These are phyloP conservation scores for Bursaphelenchus okinawaensis DNA, from an alignment of 2,888 invertebrate genomes.

Conservation along the genomic window DNA sequence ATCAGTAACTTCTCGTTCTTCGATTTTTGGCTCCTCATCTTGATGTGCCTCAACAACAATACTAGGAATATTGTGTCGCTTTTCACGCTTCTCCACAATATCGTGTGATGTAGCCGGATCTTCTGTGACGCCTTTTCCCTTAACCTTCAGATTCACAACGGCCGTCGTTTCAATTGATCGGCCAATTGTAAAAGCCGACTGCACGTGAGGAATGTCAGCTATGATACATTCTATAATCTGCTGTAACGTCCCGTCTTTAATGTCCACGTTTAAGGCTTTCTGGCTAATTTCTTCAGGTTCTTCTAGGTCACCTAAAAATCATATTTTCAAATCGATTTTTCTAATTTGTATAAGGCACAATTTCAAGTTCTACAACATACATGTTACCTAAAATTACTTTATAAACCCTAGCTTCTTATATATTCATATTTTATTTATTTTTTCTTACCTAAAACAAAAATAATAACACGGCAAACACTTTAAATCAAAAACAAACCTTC, in stretches of 20 bases:
- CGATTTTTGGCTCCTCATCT: not conserved
- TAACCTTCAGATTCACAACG: not conserved
- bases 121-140: not conserved
- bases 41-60: not conserved
- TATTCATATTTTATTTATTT: no score
- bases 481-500: not conserved
- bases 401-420: no score
- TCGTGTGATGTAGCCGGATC: not conserved
- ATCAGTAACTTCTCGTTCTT: not conserved
- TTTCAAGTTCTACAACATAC: no score
- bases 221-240: not conserved
- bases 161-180: not conserved
- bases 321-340: not conserved
- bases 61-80: not conserved
- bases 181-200: not conserved
- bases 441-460: no score
- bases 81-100: no score
- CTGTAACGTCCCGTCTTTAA: not conserved
- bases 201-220: not conserved
- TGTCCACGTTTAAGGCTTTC: not conserved
- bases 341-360: no score
- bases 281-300: not conserved
- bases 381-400: no score
- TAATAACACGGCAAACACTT: no score
- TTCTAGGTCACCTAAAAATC: not conserved